A percentile compares a stretch with the other conserved stretches of the same genome.
These are phyloP conservation scores for Melipona bicolor DNA, from an alignment of 2,888 invertebrate species.

Conservation along the genomic window DNA sequence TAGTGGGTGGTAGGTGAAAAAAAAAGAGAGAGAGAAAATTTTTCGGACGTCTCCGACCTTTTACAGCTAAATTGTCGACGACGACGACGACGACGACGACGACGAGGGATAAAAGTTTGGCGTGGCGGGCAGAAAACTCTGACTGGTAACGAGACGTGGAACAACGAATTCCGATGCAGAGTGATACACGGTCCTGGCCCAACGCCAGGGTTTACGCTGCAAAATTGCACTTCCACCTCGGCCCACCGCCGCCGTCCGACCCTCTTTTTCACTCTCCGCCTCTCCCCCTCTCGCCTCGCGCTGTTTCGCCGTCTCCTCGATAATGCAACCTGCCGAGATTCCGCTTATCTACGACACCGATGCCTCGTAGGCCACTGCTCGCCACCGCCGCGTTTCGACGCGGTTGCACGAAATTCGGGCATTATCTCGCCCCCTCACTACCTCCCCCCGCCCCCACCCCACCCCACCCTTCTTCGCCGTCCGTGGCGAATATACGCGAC, in stretches of 20 bases:
- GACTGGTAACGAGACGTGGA: constrained; percentile 80
- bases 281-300: constrained; percentile 31
- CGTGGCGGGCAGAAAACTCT: constrained; percentile 72
- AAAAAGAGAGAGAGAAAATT: not conserved
- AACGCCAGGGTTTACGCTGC: constrained; percentile 79
- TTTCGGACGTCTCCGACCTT: constrained; percentile 45
- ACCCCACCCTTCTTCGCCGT: not conserved
- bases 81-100: constrained; percentile 19
- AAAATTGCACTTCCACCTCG: constrained; percentile 76
- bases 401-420: constrained; percentile 53
- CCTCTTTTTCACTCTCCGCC: constrained; percentile 45
- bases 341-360: constrained; percentile 71
- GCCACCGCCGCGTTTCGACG: constrained; percentile 41
- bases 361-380: constrained; percentile 51
- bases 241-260: constrained; percentile 42
- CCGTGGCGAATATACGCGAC: constrained; percentile 16
- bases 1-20: not conserved
- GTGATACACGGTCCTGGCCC: constrained; percentile 80
- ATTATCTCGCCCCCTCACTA: constrained; percentile 42
- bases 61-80: constrained; percentile 51
- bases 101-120: constrained; percentile 67
- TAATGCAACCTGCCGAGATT: constrained; percentile 77
- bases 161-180: constrained; percentile 81
- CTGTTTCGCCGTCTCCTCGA: constrained; percentile 71
- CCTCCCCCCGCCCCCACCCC: too few species aligned